Evolutionary conservation across 2,113 vertebrate species (phyloP), one percentile per base, ranked within the genome.

Genomic region (Nansenia antarctica): DNA sequence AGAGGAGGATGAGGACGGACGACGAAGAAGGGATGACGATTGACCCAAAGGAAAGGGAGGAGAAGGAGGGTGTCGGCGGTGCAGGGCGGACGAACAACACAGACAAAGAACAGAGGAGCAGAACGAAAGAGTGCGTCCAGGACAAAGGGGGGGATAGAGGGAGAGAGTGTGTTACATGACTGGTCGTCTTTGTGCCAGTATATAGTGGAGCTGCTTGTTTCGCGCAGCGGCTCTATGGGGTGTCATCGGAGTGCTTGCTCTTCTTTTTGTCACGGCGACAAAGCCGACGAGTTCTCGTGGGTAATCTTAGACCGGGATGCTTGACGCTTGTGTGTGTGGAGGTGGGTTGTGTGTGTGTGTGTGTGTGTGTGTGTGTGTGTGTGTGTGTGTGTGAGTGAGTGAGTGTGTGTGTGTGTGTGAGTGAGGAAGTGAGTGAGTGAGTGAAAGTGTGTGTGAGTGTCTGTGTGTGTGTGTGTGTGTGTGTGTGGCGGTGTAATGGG

Each of bases 181-280:
- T 76, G 75, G 4, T 26, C 59, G 60, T 67, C 73, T 83, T 81
- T 77, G 76, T 81, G 34, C 45, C 67, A 61, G 54, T 3, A 66
- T 70, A 79, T 64, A 73, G 47, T 60, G 70, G 47, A 67, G 45
- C 57, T 49, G 76, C 59, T 71, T 78, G 71, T 81, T 86, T 86
- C 76, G 80, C 81, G 61, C 73, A 93, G 90, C 73, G 92, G 90
- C 85, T 81, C 87, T 88, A 87, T 87, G 86, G 90, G 89, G 91
- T 93, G 81, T 87, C 85, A 91, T 90, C 82, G 92, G 83, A 87
- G 74, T 84, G 76, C 76, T 79, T 3, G 34, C 70, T 67, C 58
- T 18, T 18, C 22, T 82, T 91, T 94, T 92, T 94, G 91, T 94
- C 89, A 73, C 87, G 90, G 88, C 91, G 93, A 92, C 91, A 94